Evolutionary conservation across 2,888 invertebrate species (phyloP).

Genomic region (Drosophila kambysellisi): DNA sequence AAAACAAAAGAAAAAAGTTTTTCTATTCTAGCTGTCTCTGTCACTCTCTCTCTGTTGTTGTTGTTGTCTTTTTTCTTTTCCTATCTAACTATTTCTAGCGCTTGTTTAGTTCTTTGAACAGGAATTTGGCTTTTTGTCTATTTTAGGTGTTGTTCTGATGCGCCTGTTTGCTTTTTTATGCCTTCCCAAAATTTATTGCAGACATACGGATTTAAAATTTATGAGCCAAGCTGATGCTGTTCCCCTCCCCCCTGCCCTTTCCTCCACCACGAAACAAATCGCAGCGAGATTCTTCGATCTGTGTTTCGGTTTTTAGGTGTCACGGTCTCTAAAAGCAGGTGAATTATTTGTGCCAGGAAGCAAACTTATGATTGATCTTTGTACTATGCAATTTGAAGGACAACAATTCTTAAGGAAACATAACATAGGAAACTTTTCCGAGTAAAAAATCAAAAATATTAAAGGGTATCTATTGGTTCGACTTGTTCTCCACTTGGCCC

Average conservation of each 20-base stretch:
- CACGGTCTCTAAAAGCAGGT: constrained; percentile 8
- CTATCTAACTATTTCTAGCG: constrained; percentile 14
- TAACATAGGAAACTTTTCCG: too few relatives aligned
- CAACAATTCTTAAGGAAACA: neutral
- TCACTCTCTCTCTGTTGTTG: constrained; percentile 18
- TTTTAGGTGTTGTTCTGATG: constrained; percentile 69
- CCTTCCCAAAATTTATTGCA: constrained; percentile 73
- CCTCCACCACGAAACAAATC: neutral
- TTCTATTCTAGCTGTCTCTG: constrained; percentile 19
- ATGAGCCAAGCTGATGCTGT: constrained; percentile 46
- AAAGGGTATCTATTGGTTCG: constrained; percentile 23
- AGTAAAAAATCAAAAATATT: neutral
- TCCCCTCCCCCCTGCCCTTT: neutral
- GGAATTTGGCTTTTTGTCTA: constrained; percentile 62
- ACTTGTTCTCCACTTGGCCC: neutral
- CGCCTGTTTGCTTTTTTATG: constrained; percentile 59
- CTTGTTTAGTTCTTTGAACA: constrained; percentile 46
- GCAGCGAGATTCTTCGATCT: constrained; percentile 16
- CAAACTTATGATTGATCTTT: constrained; percentile 10
- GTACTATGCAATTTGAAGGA: neutral
- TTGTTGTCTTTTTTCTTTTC: neutral
- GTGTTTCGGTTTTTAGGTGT: constrained; percentile 10
- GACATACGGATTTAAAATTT: constrained; percentile 71
- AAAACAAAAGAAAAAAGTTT: constrained; percentile 30
- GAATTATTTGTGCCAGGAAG: constrained; percentile 15